Evolutionary conservation across 2,113 vertebrate species (phyloP), one percentile per base, ranked within the genome.

Genomic region (Cromileptes altivelis): DNA sequence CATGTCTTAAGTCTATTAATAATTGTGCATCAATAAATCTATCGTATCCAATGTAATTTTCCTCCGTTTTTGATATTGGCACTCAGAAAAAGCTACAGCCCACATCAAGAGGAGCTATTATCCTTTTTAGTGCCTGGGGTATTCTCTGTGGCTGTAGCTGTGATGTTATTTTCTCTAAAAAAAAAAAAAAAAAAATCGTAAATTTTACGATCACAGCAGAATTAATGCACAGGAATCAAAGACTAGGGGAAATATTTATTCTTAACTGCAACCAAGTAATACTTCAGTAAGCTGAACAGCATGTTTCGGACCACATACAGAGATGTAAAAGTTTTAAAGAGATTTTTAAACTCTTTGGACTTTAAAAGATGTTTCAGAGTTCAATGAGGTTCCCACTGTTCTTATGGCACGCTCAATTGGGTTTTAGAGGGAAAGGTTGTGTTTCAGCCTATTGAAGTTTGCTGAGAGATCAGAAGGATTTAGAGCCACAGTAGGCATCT

Each of bases 21-120:
- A 52, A 71, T 52, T 79, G 4, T 21, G 18, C 70, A 30, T 78
- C 52, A 62, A 64, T 82, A 61, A 62, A 63, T 60, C 23, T 21
- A 33, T 71, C 17, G 19, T 65, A 52, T 56, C 25, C 52, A 83
- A 50, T 85, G 11, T 17, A 53, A 37, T 75, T 75, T 76, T 55
- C 21, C 57, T 60, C 11, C 9, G 45, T 53, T 81, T 65, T 53
- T 18, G 3, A 64, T 70, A 19, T 45, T 53, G 67, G 70, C 52
- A 23, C 9, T 40, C 13, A 27, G 50, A 77, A 58, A 8, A 60
- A 74, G 60, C 56, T 58, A 19, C 12, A 67, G 17, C 65, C 82
- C 68, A 82, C 88, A 80, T 85, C 78, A 87, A 53, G 6, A 11
- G 30, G 19, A 75, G 40, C 40, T 62, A 25, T 47, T 61, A 55